Percentiles rank a stretch among this genome's conserved stretches.
phyloP scores from a whole-genome alignment of 1,140 invertebrate genomes.

The Cephus cinctus region DNA sequence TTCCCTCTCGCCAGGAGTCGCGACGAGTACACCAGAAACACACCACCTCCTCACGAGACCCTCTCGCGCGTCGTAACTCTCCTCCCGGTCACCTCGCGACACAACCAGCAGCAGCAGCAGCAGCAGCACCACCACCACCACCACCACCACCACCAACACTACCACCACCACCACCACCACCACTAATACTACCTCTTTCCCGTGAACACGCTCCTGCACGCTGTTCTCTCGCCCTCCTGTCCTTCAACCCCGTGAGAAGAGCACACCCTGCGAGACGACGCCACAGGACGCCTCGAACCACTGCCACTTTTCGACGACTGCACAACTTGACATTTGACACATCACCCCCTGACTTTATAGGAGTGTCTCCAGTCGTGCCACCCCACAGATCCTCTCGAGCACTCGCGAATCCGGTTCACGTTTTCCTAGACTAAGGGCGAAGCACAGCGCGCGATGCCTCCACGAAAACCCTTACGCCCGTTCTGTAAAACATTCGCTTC shows the following conservation, averaged over 20 bases:
- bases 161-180: constrained; percentile 6
- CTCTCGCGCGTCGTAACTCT: background rate
- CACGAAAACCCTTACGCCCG: no score
- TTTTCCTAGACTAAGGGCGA: background rate
- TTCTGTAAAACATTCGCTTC: no score
- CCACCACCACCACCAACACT: background rate
- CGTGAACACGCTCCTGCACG: background rate
- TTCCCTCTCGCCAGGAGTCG: background rate
- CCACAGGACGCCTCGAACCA: background rate
- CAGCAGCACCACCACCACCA: constrained; percentile 5
- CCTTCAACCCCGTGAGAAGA: background rate
- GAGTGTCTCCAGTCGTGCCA: constrained; percentile 2
- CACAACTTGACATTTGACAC: background rate
- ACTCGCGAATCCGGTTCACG: constrained; percentile 4
- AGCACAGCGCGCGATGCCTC: no score
- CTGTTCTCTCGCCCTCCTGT: background rate
- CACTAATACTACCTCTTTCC: background rate
- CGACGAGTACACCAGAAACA: constrained; percentile 1
- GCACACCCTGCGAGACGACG: background rate
- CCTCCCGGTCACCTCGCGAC: background rate
- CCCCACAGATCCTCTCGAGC: constrained; percentile 7
- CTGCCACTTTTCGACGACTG: constrained; percentile 1
- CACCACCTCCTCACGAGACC: constrained; percentile 1
- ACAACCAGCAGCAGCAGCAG: background rate
- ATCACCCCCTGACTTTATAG: constrained; percentile 1